Percentiles rank a stretch among this genome's conserved stretches.
Evolutionary conservation across 2,113 vertebrate genomes (phyloP).

Genomic region (Oreochromis spilurus): DNA sequence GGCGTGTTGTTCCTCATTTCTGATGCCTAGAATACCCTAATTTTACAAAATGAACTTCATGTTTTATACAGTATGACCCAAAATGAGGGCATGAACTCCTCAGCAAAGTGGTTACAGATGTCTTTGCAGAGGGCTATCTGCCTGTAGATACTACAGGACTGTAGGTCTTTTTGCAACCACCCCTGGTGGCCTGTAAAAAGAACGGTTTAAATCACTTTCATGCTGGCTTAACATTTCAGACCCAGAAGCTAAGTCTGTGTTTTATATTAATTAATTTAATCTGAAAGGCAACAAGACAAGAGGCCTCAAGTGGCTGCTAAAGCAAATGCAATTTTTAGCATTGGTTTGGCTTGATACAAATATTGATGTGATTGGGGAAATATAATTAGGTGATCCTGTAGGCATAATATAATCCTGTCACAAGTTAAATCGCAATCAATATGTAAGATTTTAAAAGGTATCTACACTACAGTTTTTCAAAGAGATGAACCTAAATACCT

Average conservation of each 20-base stretch:
- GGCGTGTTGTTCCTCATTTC: background rate
- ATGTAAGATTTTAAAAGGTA: background rate
- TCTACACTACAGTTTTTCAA: background rate
- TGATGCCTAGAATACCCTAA: background rate
- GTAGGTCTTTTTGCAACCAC: background rate
- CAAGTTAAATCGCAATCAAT: background rate
- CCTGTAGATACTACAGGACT: background rate
- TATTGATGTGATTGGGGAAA: rapidly evolving
- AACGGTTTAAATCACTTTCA: background rate
- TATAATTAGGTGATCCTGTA: background rate
- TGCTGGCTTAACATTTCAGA: background rate
- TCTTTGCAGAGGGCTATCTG: background rate
- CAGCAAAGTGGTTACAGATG: background rate
- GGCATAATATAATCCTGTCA: background rate
- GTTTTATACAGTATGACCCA: background rate
- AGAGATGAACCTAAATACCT: rapidly evolving
- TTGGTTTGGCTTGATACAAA: background rate
- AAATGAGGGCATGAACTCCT: background rate
- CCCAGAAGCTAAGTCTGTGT: background rate
- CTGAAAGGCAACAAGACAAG: background rate
- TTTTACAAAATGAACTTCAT: background rate
- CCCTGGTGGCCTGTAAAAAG: background rate
- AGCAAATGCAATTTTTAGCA: background rate
- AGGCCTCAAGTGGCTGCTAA: background rate
- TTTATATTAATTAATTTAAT: background rate